Percentiles rank a stretch among this genome's conserved stretches.
phyloP scores from a whole-genome alignment of 2,888 invertebrate species.

The Drosophila testacea region DNA sequence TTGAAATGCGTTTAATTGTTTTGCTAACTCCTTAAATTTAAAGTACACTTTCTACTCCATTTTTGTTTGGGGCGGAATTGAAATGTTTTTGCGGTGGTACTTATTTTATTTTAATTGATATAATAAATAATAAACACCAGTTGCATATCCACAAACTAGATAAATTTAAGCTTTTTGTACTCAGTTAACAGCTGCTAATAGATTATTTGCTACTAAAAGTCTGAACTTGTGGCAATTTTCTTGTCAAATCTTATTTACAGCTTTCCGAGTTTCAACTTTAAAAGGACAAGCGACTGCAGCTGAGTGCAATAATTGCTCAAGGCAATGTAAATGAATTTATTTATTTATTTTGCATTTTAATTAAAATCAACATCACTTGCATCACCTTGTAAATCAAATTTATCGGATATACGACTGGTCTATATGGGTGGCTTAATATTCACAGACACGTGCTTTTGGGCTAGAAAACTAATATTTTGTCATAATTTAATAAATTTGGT shows the following conservation, averaged over 20 bases:
- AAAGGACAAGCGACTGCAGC: constrained; percentile 1
- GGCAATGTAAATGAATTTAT: constrained; percentile 28
- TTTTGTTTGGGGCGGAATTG: not conserved
- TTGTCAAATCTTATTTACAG: constrained; percentile 22
- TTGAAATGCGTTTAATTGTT: no score
- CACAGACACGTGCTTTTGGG: constrained; percentile 58
- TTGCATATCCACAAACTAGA: constrained; percentile 1
- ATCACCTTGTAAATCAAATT: constrained; percentile 19
- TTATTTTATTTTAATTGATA: not conserved
- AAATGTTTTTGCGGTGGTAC: not conserved
- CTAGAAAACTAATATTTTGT: constrained; percentile 51
- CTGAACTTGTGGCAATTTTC: constrained; percentile 25
- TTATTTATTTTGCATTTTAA: constrained; percentile 54
- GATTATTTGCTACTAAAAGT: constrained; percentile 10
- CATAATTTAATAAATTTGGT: constrained; percentile 55
- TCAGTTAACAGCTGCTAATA: constrained; percentile 35
- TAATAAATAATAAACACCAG: constrained; percentile 22
- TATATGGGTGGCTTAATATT: constrained; percentile 14
- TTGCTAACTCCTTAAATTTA: no score
- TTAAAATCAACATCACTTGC: constrained; percentile 39
- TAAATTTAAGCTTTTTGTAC: constrained; percentile 25
- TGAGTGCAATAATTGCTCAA: constrained; percentile 22
- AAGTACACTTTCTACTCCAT: not conserved
- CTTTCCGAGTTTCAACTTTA: not conserved
- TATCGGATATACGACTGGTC: constrained; percentile 15